Conservation (phyloP, 1,140 invertebrate species). For the Pemphigus obesinymphae region DNA sequence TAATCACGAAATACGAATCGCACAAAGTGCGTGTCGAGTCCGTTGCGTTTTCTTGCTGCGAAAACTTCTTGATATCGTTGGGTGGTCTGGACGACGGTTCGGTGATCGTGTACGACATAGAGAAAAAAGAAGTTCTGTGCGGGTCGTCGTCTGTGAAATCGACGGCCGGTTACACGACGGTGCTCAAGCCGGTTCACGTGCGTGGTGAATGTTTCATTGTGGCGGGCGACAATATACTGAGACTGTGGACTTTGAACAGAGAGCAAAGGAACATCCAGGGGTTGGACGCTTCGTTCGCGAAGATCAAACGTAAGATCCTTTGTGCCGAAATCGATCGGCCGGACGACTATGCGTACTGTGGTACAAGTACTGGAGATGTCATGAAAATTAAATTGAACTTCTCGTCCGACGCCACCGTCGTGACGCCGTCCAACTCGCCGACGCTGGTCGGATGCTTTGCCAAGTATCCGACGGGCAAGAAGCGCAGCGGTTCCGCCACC, state of each 20-base stretch:
- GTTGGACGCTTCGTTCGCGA: constrained; percentile 66
- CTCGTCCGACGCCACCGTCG: constrained; percentile 55
- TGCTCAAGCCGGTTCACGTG: constrained; percentile 56
- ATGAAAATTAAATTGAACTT: constrained; percentile 62
- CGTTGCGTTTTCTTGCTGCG: constrained; percentile 73
- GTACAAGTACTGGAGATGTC: constrained; percentile 74
- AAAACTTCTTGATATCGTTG: constrained; percentile 74
- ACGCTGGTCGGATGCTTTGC: constrained; percentile 66
- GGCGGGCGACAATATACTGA: constrained; percentile 66
- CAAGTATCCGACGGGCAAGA: constrained; percentile 52
- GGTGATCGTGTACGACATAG: constrained; percentile 69
- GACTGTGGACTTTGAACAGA: constrained; percentile 72
- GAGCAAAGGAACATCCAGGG: constrained; percentile 64
- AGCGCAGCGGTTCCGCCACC: constrained; percentile 46
- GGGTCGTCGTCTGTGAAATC: constrained; percentile 60
- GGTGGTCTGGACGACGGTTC: constrained; percentile 84
- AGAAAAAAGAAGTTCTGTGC: constrained; percentile 60
- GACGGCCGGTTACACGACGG: constrained; percentile 62
- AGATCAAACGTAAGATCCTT: constrained; percentile 62
- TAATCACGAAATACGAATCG: constrained; percentile 65
- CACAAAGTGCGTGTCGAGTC: constrained; percentile 83
- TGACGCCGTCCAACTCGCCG: constrained; percentile 56
- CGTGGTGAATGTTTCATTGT: constrained; percentile 62
- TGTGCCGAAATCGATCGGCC: constrained; percentile 59
- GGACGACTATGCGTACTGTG: constrained; percentile 73